Conservation (phyloP, 2,888 invertebrate genomes). For the Drosophila suboccidentalis region DNA sequence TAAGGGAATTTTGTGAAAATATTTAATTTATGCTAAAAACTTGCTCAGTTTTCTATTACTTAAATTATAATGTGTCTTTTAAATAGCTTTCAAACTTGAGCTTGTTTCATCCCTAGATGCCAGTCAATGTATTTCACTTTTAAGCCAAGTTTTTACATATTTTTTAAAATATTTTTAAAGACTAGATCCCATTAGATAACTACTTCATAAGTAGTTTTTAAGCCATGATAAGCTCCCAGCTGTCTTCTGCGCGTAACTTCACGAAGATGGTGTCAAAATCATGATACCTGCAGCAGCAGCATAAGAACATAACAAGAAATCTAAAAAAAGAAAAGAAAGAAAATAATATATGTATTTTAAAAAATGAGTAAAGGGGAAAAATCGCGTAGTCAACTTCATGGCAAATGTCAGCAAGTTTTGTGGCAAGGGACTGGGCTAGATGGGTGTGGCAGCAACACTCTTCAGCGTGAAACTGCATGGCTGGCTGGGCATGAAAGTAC, state of each 20-base stretch:
- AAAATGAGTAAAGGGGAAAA: slow-evolving; percentile 23
- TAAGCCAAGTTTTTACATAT: not conserved
- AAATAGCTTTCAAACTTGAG: not conserved
- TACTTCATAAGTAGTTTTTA: slow-evolving; percentile 17
- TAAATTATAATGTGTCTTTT: not conserved
- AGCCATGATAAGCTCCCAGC: slow-evolving; percentile 7
- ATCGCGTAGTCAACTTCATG: slow-evolving; percentile 49
- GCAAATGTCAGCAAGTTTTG: slow-evolving; percentile 74
- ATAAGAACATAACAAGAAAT: slow-evolving; percentile 23
- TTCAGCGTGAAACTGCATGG: slow-evolving; percentile 73
- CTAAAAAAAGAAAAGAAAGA: slow-evolving; percentile 20
- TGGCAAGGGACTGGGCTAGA: slow-evolving; percentile 29
- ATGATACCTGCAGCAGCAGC: slow-evolving; percentile 40
- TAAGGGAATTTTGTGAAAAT: too few species aligned
- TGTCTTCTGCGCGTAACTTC: slow-evolving; percentile 4
- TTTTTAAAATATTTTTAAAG: not conserved
- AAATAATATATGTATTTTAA: slow-evolving; percentile 22
- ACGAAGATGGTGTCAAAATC: slow-evolving; percentile 47
- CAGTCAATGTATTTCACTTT: not conserved
- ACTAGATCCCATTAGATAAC: slow-evolving; percentile 9
- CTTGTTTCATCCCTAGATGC: not conserved
- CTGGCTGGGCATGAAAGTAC: slow-evolving; percentile 74
- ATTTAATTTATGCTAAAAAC: too few species aligned
- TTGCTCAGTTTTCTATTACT: too few species aligned
- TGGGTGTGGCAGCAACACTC: slow-evolving; percentile 69